These are phyloP conservation scores for Grapholita molesta DNA, from an alignment of 1,140 invertebrate genomes.

Conservation along the genomic window DNA sequence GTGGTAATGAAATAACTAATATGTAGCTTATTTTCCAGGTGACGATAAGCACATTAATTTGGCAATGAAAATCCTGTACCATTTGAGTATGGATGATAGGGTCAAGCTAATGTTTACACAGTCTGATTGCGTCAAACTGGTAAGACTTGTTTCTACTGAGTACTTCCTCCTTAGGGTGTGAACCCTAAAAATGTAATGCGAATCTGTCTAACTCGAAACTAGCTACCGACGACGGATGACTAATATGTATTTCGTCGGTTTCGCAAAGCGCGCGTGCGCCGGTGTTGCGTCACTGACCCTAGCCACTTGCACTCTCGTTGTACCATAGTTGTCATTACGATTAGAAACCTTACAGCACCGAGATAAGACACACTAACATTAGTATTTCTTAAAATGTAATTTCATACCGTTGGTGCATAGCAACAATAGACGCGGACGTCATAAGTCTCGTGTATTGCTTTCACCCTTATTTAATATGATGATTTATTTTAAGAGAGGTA, in stretches of 20 bases:
- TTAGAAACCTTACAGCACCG: neutral
- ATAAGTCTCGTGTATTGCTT: neutral
- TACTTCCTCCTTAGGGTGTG: neutral
- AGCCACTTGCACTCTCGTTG: neutral
- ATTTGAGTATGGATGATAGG: conserved; percentile 96
- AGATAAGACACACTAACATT: neutral
- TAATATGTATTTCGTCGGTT: neutral
- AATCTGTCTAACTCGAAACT: neutral
- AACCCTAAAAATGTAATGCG: neutral
- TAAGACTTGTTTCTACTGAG: conserved; percentile 61
- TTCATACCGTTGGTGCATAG: neutral
- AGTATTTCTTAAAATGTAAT: neutral
- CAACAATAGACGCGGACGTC: neutral
- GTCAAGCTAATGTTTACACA: conserved; percentile 97
- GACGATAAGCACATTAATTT: conserved; percentile 91
- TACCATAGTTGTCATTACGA: neutral
- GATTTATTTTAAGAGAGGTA: neutral
- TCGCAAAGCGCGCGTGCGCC: neutral
- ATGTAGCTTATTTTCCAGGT: conserved; percentile 76
- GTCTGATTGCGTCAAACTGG: conserved; percentile 95
- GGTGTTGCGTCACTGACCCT: neutral
- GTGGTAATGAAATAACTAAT: neutral
- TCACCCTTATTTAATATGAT: too few relatives aligned
- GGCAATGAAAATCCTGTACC: conserved; percentile 94
- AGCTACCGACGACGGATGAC: neutral